A percentile compares a stretch with the other conserved stretches of the same genome.
Evolutionary conservation across 1,140 invertebrate species (phyloP).

Genomic region (Pogonus chalceus): DNA sequence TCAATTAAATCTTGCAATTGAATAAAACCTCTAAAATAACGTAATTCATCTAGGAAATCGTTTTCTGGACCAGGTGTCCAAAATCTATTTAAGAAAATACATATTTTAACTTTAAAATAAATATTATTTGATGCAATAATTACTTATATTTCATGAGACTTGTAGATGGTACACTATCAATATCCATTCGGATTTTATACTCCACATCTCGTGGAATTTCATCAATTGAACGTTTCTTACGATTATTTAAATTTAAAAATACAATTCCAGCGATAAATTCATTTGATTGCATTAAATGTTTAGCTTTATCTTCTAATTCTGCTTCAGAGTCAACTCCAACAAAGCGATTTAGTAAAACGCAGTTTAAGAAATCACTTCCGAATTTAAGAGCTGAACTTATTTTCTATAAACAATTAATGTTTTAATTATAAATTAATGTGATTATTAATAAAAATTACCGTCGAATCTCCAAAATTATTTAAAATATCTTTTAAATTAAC

Average conservation of each 20-base stretch:
- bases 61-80: conserved; percentile 54
- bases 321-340: conserved; percentile 38
- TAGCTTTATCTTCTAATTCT: conserved; percentile 41
- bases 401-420: conserved; percentile 19
- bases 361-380: conserved; percentile 42
- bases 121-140: conserved; percentile 19
- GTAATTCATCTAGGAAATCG: conserved; percentile 50
- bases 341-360: conserved; percentile 49
- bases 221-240: conserved; percentile 17
- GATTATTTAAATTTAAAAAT: conserved; percentile 36
- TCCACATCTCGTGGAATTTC: conserved; percentile 34
- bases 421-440: not conserved
- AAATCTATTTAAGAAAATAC: conserved; percentile 33
- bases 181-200: conserved; percentile 58
- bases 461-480: conserved; percentile 31
- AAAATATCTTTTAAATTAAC: conserved; percentile 33
- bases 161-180: conserved; percentile 54
- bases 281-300: conserved; percentile 40
- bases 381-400: conserved; percentile 27
- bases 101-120: conserved; percentile 7
- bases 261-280: conserved; percentile 45
- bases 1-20: conserved; percentile 56
- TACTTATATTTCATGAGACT: conserved; percentile 44
- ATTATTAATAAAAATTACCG: conserved; percentile 25
- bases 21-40: conserved; percentile 56